These are phyloP conservation scores for Sycon ciliatum DNA, from an alignment of 37 sponge, comb jelly and placozoan species.

Conservation along the genomic window DNA sequence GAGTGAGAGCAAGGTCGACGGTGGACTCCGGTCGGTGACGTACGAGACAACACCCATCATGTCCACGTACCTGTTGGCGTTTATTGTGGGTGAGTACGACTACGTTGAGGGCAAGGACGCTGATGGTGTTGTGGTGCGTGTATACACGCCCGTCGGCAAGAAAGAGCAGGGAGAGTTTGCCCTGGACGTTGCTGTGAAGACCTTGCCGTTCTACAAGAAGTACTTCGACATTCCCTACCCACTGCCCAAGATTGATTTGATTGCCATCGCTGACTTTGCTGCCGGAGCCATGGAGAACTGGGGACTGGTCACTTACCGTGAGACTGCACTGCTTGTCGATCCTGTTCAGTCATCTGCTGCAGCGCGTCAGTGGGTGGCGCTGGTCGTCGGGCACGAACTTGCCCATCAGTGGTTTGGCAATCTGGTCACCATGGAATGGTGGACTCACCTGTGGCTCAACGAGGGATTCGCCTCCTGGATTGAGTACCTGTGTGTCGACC, in stretches of 20 bases:
- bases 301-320: conserved; percentile 77
- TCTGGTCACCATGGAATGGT: conserved; percentile 97
- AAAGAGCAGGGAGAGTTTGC: conserved; percentile 78
- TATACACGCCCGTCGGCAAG: conserved; percentile 86
- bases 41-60: conserved; percentile 76
- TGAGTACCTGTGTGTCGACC: conserved; percentile 90
- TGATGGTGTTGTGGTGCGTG: conserved; percentile 73
- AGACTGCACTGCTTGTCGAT: conserved; percentile 71
- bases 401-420: conserved; percentile 99
- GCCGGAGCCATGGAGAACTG: conserved; percentile 93
- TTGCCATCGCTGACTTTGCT: conserved; percentile 88
- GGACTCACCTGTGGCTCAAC: conserved; percentile 96
- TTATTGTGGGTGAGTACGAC: conserved; percentile 94
- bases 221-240: conserved; percentile 80
- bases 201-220: conserved; percentile 79
- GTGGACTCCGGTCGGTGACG: conserved; percentile 39
- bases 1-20: conserved; percentile 29
- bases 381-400: conserved; percentile 90
- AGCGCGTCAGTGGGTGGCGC: conserved; percentile 80
- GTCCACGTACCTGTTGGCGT: conserved; percentile 88
- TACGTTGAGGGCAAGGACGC: conserved; percentile 57
- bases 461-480: conserved; percentile 95
- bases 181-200: conserved; percentile 74
- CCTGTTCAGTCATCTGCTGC: conserved; percentile 54
- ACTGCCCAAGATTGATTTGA: conserved; percentile 86